Conservation (phyloP, 2,113 vertebrate species). For the Hirundichthys speculiger region DNA sequence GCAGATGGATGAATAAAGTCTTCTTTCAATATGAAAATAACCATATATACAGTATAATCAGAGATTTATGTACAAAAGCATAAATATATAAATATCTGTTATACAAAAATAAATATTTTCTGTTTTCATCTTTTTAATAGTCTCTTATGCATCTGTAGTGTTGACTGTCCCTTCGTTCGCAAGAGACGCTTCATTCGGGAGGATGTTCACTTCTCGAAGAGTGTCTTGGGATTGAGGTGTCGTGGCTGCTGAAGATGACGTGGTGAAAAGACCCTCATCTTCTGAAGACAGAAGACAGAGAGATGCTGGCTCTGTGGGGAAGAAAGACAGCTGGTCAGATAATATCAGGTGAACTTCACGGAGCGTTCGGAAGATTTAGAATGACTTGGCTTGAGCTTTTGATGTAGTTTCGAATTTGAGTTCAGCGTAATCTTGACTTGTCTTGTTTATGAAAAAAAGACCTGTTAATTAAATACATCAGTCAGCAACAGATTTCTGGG, state of each 20-base stretch:
- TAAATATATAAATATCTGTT: conserved; percentile 99
- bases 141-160: conserved; percentile 67
- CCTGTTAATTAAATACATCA: no score
- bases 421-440: no score
- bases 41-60: conserved; percentile 85
- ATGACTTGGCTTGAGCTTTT: no score
- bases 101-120: conserved; percentile 99
- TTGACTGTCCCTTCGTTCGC: conserved; percentile 51
- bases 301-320: conserved; percentile 72
- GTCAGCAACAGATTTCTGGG: no score
- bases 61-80: conserved; percentile 95
- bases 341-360: not conserved
- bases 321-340: conserved; percentile 1
- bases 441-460: no score
- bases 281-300: conserved; percentile 83
- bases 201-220: conserved; percentile 73
- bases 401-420: no score
- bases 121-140: conserved; percentile 75
- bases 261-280: conserved; percentile 78
- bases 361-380: no score
- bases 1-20: conserved; percentile 47
- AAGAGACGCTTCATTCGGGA: conserved; percentile 42
- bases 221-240: conserved; percentile 73
- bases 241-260: conserved; percentile 69
- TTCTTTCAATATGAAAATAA: conserved; percentile 79